A percentile compares a stretch with the other conserved stretches of the same genome.
These are phyloP conservation scores for Choreutis nemorana DNA, from an alignment of 2,888 invertebrate genomes.

Conservation along the genomic window DNA sequence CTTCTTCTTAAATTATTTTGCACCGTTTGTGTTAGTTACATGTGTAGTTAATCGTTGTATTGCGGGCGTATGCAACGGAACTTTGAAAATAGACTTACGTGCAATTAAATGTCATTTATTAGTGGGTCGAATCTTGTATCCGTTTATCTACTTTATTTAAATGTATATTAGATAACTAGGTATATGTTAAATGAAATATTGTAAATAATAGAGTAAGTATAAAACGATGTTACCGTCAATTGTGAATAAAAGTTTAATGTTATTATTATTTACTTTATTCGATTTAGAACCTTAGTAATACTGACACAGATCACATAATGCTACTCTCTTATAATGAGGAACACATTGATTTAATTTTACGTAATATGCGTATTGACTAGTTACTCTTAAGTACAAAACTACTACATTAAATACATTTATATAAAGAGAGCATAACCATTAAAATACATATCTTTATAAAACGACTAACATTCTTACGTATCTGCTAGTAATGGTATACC, in stretches of 20 bases:
- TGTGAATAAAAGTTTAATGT: conserved; percentile 67
- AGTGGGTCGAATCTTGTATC: no score
- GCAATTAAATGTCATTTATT: no score
- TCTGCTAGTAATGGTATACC: conserved; percentile 48
- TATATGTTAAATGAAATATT: conserved; percentile 16
- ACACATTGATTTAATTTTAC: conserved; percentile 4
- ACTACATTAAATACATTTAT: no score
- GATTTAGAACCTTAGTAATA: conserved; percentile 54
- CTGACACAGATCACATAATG: conserved; percentile 56
- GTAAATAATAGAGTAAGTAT: conserved; percentile 66
- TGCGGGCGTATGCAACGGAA: no score
- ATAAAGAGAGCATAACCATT: no score
- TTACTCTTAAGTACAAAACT: no score
- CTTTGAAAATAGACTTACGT: no score
- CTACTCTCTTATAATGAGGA: conserved; percentile 8
- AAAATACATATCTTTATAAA: no score
- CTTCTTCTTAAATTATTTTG: no score
- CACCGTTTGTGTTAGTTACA: no score
- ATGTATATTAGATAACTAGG: conserved; percentile 20
- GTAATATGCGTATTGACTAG: no score
- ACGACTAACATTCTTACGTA: conserved; percentile 16
- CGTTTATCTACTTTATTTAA: conserved; percentile 9
- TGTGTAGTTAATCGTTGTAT: no score
- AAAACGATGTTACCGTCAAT: conserved; percentile 67
- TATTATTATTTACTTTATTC: conserved; percentile 67